Evolutionary conservation across 2,888 invertebrate genomes (phyloP).

Genomic region (Drosophila pegasa): DNA sequence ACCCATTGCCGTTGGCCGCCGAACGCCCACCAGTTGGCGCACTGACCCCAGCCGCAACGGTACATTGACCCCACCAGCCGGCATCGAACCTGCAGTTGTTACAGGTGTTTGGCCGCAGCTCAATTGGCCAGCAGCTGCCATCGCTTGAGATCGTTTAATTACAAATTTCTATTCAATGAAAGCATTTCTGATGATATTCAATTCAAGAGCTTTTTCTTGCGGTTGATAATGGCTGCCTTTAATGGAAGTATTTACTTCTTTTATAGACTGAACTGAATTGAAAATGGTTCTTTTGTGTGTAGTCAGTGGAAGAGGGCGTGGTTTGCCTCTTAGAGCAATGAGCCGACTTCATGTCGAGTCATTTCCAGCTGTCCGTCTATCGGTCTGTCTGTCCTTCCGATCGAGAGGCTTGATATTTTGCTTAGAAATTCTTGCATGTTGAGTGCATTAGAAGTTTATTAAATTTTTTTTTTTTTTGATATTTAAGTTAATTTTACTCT

Average conservation of each 20-base stretch:
- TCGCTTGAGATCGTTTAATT: not conserved
- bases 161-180: conserved; percentile 8
- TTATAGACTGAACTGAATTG: not conserved
- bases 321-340: not conserved
- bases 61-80: conserved; percentile 39
- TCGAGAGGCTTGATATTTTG: not conserved
- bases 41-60: conserved; percentile 42
- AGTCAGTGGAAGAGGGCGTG: not conserved
- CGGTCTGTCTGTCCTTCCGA: not conserved
- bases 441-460: not conserved
- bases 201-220: not conserved
- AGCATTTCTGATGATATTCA: not conserved
- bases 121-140: not conserved
- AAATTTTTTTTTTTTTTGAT: too few species aligned
- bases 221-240: not conserved
- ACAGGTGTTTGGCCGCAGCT: not conserved
- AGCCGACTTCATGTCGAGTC: not conserved
- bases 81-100: conserved; percentile 13
- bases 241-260: too few species aligned
- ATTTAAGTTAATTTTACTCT: too few species aligned
- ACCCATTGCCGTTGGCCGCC: conserved; percentile 13
- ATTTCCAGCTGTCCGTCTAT: not conserved
- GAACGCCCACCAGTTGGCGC: conserved; percentile 48
- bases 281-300: conserved; percentile 1
- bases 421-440: not conserved